These are phyloP conservation scores for Archivesica marissinica DNA, from an alignment of 1,140 invertebrate genomes.

Conservation along the genomic window DNA sequence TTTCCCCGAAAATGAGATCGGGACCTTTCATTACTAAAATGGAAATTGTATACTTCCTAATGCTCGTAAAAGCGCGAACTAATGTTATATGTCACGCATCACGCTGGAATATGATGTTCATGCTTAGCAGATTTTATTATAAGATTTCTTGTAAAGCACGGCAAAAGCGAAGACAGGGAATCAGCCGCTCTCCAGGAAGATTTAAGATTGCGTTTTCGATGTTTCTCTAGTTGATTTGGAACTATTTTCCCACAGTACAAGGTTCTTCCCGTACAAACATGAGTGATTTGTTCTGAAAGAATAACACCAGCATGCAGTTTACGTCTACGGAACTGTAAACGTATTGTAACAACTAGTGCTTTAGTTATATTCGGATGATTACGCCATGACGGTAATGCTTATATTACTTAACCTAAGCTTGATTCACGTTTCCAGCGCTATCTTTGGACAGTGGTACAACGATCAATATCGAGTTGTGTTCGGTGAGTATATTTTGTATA, in stretches of 20 bases:
- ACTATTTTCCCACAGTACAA: not conserved
- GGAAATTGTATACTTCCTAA: slow-evolving; percentile 12
- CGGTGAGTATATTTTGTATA: slow-evolving; percentile 7
- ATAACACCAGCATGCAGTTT: too few species aligned
- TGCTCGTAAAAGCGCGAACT: slow-evolving; percentile 1
- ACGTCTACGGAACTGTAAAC: too few species aligned
- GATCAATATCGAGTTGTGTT: not conserved
- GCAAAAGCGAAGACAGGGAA: slow-evolving; percentile 2
- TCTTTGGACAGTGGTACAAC: not conserved
- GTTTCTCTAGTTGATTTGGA: slow-evolving; percentile 27
- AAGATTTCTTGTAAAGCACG: slow-evolving; percentile 6
- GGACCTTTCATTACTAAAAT: slow-evolving; percentile 19
- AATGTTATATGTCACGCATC: slow-evolving; percentile 43
- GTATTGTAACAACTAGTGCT: not conserved
- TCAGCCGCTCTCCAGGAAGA: slow-evolving; percentile 9
- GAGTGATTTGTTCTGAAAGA: too few species aligned
- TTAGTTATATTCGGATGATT: not conserved
- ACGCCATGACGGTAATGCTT: not conserved
- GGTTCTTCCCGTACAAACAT: not conserved
- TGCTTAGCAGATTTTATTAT: slow-evolving; percentile 24
- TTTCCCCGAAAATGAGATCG: slow-evolving; percentile 7
- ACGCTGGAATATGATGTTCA: not conserved
- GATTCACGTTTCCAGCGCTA: not conserved
- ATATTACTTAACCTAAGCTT: not conserved
- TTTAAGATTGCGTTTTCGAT: slow-evolving; percentile 29